Percentiles rank a stretch among this genome's conserved stretches.
These are phyloP conservation scores for Poeciliopsis turneri DNA, from an alignment of 2,797 vertebrate species.

Conservation along the genomic window DNA sequence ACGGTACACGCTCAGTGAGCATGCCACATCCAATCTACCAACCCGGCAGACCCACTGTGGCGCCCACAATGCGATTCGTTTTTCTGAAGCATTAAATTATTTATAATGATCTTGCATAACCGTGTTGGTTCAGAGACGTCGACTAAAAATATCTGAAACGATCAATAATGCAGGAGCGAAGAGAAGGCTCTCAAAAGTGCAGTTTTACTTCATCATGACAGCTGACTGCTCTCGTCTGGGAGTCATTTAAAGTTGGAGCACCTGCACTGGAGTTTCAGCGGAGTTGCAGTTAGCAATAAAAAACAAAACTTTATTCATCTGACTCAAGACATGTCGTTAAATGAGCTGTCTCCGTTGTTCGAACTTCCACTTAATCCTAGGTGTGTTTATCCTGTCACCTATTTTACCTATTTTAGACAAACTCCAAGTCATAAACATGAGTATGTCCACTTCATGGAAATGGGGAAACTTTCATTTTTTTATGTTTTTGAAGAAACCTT, in stretches of 20 bases:
- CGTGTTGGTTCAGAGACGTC: slow-evolving; percentile 29
- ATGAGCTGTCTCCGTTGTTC: neutral
- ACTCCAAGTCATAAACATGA: neutral
- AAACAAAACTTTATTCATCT: neutral
- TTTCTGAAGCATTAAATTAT: slow-evolving; percentile 47
- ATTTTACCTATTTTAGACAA: neutral
- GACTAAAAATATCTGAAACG: slow-evolving; percentile 67
- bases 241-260: slow-evolving; percentile 6
- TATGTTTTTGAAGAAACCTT: neutral
- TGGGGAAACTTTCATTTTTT: neutral
- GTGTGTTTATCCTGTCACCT: neutral
- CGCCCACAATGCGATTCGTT: slow-evolving; percentile 15
- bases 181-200: slow-evolving; percentile 49
- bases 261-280: neutral
- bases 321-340: neutral
- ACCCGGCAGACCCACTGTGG: slow-evolving; percentile 5
- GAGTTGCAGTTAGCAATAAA: neutral
- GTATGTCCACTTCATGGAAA: neutral
- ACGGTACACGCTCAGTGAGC: slow-evolving; percentile 31
- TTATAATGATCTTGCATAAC: slow-evolving; percentile 63
- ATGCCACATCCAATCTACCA: slow-evolving; percentile 27
- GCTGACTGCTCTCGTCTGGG: slow-evolving; percentile 11
- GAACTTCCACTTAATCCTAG: neutral
- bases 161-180: slow-evolving; percentile 71
- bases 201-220: slow-evolving; percentile 47